phyloP scores from a whole-genome alignment of 2,113 vertebrate genomes.

The Physeter macrocephalus region DNA sequence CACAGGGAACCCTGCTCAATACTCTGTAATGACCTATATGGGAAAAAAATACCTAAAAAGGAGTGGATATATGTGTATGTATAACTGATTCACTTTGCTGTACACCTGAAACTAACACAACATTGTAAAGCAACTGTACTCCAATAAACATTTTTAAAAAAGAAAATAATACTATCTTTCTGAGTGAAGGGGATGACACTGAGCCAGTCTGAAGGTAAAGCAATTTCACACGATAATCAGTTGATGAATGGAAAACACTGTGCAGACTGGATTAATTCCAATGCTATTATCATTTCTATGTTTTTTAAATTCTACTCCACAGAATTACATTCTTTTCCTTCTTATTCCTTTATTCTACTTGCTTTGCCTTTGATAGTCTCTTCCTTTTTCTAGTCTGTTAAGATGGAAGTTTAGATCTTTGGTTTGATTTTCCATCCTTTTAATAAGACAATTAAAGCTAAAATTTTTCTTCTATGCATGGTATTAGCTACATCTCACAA shows the following conservation, averaged over 20 bases:
- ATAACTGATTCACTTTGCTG: no score
- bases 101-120: neutral
- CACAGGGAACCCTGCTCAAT: neutral
- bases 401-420: neutral
- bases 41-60: neutral
- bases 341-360: neutral
- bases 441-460: neutral
- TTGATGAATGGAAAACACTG: rapidly evolving
- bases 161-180: rapidly evolving
- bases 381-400: neutral
- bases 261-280: neutral
- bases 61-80: neutral
- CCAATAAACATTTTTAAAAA: neutral
- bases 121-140: neutral
- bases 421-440: neutral
- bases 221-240: no score
- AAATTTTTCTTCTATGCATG: neutral
- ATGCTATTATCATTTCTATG: rapidly evolving
- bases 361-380: neutral
- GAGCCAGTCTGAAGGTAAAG: rapidly evolving
- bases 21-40: neutral
- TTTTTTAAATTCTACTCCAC: neutral
- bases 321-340: neutral
- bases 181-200: rapidly evolving
- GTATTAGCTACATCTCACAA: neutral